Base-by-base conservation (phyloP, 2,797 vertebrate genomes). In the Chanos chanos region DNA sequence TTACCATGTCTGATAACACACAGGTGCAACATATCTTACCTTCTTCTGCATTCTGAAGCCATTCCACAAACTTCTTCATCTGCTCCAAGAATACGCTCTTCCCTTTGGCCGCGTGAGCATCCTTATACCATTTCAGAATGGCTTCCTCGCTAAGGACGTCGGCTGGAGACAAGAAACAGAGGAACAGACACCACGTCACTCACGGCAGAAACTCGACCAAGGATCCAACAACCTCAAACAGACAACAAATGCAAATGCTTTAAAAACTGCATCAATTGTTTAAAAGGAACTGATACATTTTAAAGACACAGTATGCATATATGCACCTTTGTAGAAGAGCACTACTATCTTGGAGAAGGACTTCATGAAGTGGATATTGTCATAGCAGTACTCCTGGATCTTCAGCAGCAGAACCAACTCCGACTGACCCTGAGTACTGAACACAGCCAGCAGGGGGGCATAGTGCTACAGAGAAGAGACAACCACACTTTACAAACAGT, bases 331-430 rank as follows among this genome's bases (percentile, higher is more conserved):
- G 68, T 95, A 95, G 58, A 96, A 94, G 68, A 96, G 94, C 64
- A 96, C 89, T 74, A 95, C 92, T 19, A 96, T 95, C 88, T 94
- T 95, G 77, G 92, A 93, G 83, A 96, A 95, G 73, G 94, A 91
- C 81, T 94, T 96, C 94, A 96, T 96, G 81, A 96, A 96, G 74
- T 95, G 92, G 79, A 95, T 95, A 84, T 96, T 95, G 80, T 95
- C 94, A 0, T 96, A 96, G 76, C 94, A 95, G 78, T 94, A 96
- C 31, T 96, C 94, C 72, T 95, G 94, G 65, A 95, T 87, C 79
- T 94, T 96, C 70, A 92, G 90, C 40, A 96, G 88, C 49, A 96
- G 89, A 41, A 92, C 89, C 49, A 94, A 68, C 76, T 96, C 93
- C 0, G 94, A 96, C 63, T 95, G 94, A 73, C 92, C 93, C 79